These are phyloP conservation scores for Clarias gariepinus DNA, from an alignment of 2,113 vertebrate species.

Conservation along the genomic window DNA sequence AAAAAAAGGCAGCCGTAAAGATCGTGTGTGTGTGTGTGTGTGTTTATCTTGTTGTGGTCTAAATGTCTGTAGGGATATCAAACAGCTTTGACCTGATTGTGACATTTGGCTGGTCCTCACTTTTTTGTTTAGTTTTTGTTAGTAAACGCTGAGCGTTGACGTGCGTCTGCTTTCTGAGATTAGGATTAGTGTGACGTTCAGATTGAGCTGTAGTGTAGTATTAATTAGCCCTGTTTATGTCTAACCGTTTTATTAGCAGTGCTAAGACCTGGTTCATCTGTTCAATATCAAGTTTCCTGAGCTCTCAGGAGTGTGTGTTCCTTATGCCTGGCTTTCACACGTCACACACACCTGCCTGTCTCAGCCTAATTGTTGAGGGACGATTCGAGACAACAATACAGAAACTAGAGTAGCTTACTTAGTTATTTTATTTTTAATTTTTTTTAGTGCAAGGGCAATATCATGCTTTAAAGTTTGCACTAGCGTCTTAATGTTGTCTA, in stretches of 20 bases:
- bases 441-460: neutral
- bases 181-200: neutral
- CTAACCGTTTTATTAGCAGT: neutral
- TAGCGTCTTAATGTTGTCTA: neutral
- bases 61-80: neutral
- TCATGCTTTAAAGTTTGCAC: neutral
- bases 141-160: too few species aligned
- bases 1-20: neutral
- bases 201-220: neutral
- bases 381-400: neutral
- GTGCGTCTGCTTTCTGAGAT: too few species aligned
- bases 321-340: neutral
- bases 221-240: neutral
- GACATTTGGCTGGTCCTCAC: neutral
- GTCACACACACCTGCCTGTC: neutral
- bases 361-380: neutral
- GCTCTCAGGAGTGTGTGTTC: neutral
- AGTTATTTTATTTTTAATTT: neutral
- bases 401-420: neutral
- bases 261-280: neutral
- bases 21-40: neutral
- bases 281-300: neutral
- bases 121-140: neutral
- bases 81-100: neutral
- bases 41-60: neutral